A percentile compares a stretch with the other conserved stretches of the same genome.
Evolutionary conservation across 2,888 invertebrate species (phyloP).

Genomic region (Heterodera filipjevi): DNA sequence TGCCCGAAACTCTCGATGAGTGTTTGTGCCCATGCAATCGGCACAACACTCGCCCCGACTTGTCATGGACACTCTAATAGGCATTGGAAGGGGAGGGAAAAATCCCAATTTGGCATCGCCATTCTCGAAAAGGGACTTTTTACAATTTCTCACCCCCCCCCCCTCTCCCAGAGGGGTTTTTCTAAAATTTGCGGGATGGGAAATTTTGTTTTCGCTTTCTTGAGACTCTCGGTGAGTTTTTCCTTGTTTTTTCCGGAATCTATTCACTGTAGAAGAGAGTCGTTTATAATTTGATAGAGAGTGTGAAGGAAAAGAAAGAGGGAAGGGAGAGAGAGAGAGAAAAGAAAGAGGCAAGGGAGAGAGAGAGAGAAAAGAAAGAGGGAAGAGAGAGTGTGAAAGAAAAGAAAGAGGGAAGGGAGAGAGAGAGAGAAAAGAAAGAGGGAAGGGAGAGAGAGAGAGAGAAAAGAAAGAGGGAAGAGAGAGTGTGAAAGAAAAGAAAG

Average conservation of each 20-base stretch:
- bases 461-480: background rate
- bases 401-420: background rate
- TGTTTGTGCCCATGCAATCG: background rate
- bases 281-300: too few species aligned
- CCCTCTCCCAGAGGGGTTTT: background rate
- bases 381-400: background rate
- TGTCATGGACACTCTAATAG: slow-evolving; percentile 1
- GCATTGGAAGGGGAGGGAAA: background rate
- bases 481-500: background rate
- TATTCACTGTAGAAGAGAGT: too few species aligned
- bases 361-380: too few species aligned
- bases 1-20: background rate
- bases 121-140: background rate
- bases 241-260: too few species aligned
- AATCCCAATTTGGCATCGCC: background rate
- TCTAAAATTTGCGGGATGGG: too few species aligned
- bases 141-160: background rate
- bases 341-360: too few species aligned
- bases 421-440: too few species aligned
- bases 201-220: background rate
- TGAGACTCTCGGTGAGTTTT: too few species aligned
- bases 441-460: too few species aligned
- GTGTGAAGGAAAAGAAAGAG: background rate
- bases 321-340: background rate
- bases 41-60: background rate